Evolutionary conservation across 2,888 invertebrate genomes (phyloP), one percentile per base, ranked within the genome.

Genomic region (Lycocerus yunnanus): DNA sequence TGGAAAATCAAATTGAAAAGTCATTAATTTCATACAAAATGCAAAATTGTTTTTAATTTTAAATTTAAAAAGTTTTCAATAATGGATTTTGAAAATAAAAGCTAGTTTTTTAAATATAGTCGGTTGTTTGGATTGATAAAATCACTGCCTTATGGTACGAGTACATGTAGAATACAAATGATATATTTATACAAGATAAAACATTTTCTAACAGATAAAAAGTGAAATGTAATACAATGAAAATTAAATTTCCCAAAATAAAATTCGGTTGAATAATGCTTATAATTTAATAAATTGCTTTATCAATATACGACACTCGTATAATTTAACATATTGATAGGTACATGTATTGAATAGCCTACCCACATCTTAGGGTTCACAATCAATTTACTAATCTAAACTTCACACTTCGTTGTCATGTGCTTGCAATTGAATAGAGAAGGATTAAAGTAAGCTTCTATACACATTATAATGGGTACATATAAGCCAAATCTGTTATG

Each of bases 401-500:
- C 20, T 71, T 66, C 66, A 13, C 16, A 18, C 59, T 65, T 71
- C 59, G 66, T 15, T 58, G 68, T 58, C 58, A 18, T 15, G 58
- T 14, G 65, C 15, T 66, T 58, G 27, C 66, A 70, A 61, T 70
- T 70, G 63, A 70, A 70, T 61, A 24, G 71, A 11, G 66, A 71
- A 66, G 71, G 71, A 71, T 71, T 71, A 71, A 71, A 21, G 21
- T 71, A 71, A 71, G 63, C 71, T 65, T 72, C 15, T 27, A 69
- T 43, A 24, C 18, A 68, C 71, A 68, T 16, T 67, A 58, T 58
- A 67, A 67, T 14, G 67, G 18, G 67, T 43, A 67, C 27, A 43
- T n/a, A 43, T 43, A 43, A 43, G 43, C 43, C 43, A 43, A 43
- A 43, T 43, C 43, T 43, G 43, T 43, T 43, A n/a, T 43, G n/a